phyloP scores from a whole-genome alignment of 2,888 invertebrate species.

The Pardosa pseudoannulata region DNA sequence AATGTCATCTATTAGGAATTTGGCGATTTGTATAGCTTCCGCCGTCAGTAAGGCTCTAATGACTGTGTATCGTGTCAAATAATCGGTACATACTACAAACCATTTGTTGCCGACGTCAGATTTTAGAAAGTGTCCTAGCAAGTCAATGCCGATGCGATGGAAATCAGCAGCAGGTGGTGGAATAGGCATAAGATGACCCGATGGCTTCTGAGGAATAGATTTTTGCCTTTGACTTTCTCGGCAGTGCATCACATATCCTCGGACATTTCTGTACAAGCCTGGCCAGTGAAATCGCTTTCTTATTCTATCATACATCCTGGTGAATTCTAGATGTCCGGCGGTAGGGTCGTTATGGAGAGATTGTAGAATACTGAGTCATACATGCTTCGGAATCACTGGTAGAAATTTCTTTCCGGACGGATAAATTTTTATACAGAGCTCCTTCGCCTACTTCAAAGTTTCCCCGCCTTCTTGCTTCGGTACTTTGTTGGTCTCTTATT shows the following conservation, averaged over 20 bases:
- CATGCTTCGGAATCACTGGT: no score
- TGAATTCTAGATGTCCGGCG: conserved; percentile 44
- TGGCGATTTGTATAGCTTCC: not conserved
- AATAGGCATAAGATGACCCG: conserved; percentile 40
- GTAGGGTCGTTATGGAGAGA: conserved; percentile 66
- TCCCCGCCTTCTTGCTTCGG: no score
- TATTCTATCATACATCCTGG: conserved; percentile 16
- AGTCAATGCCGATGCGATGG: conserved; percentile 56
- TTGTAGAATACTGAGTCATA: conserved; percentile 47
- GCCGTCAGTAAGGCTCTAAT: not conserved
- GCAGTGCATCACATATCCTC: conserved; percentile 38
- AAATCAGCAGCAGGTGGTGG: conserved; percentile 16
- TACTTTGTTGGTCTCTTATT: no score
- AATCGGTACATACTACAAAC: not conserved
- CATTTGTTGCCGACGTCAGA: not conserved
- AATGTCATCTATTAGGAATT: not conserved
- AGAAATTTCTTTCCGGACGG: not conserved
- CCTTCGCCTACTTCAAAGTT: conserved; percentile 75
- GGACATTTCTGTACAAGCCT: conserved; percentile 7
- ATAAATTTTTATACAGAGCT: conserved; percentile 75
- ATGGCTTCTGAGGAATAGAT: not conserved
- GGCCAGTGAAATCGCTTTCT: conserved; percentile 32
- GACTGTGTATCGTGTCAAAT: not conserved
- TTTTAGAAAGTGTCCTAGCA: conserved; percentile 67
- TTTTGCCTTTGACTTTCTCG: conserved; percentile 45